Base-by-base conservation (phyloP, 2,113 vertebrate genomes). In the Campylomormyrus numenius region DNA sequence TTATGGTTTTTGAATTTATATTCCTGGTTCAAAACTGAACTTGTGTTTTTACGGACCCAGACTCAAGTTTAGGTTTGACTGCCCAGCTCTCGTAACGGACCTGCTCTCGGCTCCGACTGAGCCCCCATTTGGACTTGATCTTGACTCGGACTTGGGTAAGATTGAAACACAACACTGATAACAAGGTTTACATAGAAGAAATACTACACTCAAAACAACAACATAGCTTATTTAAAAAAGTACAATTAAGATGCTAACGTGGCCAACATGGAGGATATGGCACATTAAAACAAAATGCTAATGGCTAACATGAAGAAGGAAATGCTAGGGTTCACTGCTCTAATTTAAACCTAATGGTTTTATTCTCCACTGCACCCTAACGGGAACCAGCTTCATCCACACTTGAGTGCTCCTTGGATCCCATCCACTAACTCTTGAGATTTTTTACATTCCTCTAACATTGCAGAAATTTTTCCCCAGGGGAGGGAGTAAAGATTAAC, bases 371-470 rank as follows among this genome's bases (percentile, higher is more conserved):
- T 42, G 49, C 19, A 10, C 39, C 24, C 52, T 62, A 56, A 85
- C 39, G 62, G 45, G 2, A 89, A 35, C 35, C n/a, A n/a, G 49
- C n/a, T 10, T 87, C 48, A 0, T 87, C 27, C 89, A 93, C 89
- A 92, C 89, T 89, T 2, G 92, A 27, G 46, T 35, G 66, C 24
- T 89, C 46, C 24, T 24, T 48, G 42, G 66, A 52, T 27, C 90
- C 66, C 6, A 21, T 62, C 89, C 90, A 88, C 88, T 84, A 90
- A 88, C 35, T 31, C 85, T 66, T 88, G 39, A 90, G 13, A 92
- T 88, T 88, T n/a, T 74, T 88, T 56, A 24, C 88, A 93, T 49
- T 89, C 91, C 91, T 91, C 1, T 49, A 27, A 87, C 89, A 90
- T 70, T 31, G 24, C 84, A 66, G 35, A 58, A 9, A 89, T 58